Evolutionary conservation across 92 coral and sea anemone species (phyloP), one percentile per base, ranked within the genome.

Genomic region (Nematostella vectensis): DNA sequence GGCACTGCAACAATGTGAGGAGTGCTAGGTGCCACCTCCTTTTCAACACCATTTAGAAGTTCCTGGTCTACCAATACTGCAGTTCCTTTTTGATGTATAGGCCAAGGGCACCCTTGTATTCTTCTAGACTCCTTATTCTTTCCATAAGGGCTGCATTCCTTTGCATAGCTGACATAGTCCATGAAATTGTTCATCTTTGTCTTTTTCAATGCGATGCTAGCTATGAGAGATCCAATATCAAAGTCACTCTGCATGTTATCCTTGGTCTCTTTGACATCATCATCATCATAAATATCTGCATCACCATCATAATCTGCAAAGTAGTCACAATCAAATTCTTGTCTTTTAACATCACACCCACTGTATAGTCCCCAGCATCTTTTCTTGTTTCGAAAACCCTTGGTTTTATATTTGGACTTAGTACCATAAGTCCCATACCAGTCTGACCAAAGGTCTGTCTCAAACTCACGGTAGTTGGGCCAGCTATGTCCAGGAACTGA

Each of bases 171-270:
- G n/a, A n/a, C n/a, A n/a, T n/a, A n/a, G 75, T 0, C 75, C 78
- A 25, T 69, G 60, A 11, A 21, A 44, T 1, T 25, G 21, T 26
- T 43, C 67, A n/a, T n/a, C n/a, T n/a, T n/a, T n/a, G n/a, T n/a
- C n/a, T n/a, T n/a, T n/a, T n/a, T n/a, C n/a, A n/a, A n/a, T n/a
- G n/a, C n/a, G 4, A 40, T 62, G 11, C 63, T 42, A 2, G 42
- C 36, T 31, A 74, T 64, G 53, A 50, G 67, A 13, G 49, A 43
- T 10, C 59, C 80, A 25, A 74, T 31, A 44, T 67, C 75, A 74
- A 74, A 57, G 29, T 53, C 63, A 53, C 47, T 16, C 22, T 71
- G n/a, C 29, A 50, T 59, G 19, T 4, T 29, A 39, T 22, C 54
- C 17, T 26, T 55, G 17, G n/a, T 39, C 8, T 25, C 28, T 31